Evolutionary conservation across 1,140 invertebrate genomes (phyloP).

Genomic region (Papilio glaucus): DNA sequence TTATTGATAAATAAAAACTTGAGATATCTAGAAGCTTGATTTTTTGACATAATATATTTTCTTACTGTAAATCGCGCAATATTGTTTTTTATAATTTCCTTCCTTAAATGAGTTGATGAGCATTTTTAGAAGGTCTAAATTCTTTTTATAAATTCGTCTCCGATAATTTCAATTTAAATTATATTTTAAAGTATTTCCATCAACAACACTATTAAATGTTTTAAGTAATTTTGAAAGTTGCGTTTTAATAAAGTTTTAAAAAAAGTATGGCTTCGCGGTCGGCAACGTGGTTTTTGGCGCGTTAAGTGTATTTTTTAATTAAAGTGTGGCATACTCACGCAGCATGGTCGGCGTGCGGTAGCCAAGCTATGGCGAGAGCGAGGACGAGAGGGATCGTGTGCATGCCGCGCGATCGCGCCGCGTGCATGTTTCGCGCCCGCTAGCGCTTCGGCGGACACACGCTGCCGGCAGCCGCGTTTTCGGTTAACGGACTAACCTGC

Average conservation of each 20-base stretch:
- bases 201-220: neutral
- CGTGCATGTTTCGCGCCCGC: constrained; percentile 58
- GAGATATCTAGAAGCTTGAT: too few species aligned
- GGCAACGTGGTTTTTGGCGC: constrained; percentile 12
- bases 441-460: constrained; percentile 51
- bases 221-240: neutral
- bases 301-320: neutral
- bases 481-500: constrained; percentile 59
- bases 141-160: neutral
- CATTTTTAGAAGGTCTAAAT: neutral
- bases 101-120: neutral
- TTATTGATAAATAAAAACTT: too few species aligned
- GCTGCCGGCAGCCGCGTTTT: constrained; percentile 56
- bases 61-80: too few species aligned
- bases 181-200: neutral
- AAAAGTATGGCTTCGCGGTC: neutral
- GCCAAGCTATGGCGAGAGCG: constrained; percentile 60
- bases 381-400: constrained; percentile 56
- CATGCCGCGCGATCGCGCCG: constrained; percentile 54
- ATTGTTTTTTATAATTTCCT: too few species aligned
- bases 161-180: neutral
- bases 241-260: neutral
- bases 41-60: too few species aligned
- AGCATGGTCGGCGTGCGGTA: constrained; percentile 68
- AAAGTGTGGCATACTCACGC: constrained; percentile 62